Evolutionary conservation across 2,888 invertebrate species (phyloP), one percentile per base, ranked within the genome.

Genomic region (Ichneumon xanthorius): DNA sequence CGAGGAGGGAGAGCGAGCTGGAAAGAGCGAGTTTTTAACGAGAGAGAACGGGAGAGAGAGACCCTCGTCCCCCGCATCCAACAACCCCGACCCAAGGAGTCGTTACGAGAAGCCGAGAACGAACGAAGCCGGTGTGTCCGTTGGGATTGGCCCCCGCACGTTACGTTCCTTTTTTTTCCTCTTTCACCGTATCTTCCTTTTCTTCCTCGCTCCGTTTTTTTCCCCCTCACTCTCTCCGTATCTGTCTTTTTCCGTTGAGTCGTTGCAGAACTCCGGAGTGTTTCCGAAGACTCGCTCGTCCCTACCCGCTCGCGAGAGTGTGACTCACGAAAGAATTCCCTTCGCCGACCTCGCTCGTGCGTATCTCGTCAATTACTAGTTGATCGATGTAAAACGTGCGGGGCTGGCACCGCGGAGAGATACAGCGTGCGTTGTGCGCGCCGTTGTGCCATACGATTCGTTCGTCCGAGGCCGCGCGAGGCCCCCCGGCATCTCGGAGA

Each of bases 351-450:
- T 86, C 85, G 80, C 82, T 70, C 85, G 30, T 77, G 81, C 82
- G 85, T 86, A 82, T 86, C 85, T 86, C 85, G 85, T 86, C 85
- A 86, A 86, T 86, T 86, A 86, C 85, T 77, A 77, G 85, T 86
- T 86, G 85, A 86, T 86, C 85, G 85, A 86, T 86, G 85, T 86
- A 86, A 86, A 86, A 86, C 82, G 82, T 86, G 77, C 85, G 85
- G 82, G 80, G 72, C 85, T 80, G 80, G 72, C 82, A 80, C 80
- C 73, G 82, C 67, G 70, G 81, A 75, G 65, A 80, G 72, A 58
- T 22, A 63, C 53, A 48, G 33, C 30, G n/a, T 50, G 65, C 58
- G 45, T 67, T 30, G 68, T 30, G 58, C 61, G 55, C 40, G 40
- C 40, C 30, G 68, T 61, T 50, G 53, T 72, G 50, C 73, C 68